phyloP scores from a whole-genome alignment of 2,113 vertebrate species.

The Elachura formosa region DNA sequence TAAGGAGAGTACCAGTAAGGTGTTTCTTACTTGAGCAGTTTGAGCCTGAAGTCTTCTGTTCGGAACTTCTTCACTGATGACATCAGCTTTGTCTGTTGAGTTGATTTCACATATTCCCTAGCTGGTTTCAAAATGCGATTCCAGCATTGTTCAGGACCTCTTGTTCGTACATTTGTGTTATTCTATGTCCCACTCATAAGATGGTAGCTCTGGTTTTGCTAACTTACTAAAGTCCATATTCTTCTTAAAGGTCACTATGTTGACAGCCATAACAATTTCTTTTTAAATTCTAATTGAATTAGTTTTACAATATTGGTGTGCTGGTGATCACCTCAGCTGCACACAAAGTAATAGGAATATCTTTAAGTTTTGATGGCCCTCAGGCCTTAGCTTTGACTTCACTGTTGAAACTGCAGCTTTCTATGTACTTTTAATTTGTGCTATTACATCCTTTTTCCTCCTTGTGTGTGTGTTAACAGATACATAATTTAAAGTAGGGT shows the following conservation, averaged over 20 bases:
- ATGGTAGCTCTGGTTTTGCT: background rate
- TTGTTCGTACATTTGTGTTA: background rate
- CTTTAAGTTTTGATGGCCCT: background rate
- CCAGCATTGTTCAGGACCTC: background rate
- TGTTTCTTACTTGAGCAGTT: background rate
- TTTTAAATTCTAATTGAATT: background rate
- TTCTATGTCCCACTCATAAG: background rate
- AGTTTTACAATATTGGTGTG: background rate
- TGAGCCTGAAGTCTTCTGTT: background rate
- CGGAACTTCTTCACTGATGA: background rate
- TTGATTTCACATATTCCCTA: background rate
- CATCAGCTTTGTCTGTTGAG: background rate
- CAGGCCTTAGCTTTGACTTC: background rate
- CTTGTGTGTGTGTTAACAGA: background rate
- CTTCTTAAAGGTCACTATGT: background rate
- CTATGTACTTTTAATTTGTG: background rate
- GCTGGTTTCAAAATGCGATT: background rate
- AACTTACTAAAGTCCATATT: background rate
- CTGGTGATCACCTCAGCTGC: background rate
- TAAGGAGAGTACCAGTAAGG: too few species aligned
- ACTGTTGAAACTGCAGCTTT: background rate
- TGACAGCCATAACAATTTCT: background rate
- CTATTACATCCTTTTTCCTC: background rate
- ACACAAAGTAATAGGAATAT: background rate
- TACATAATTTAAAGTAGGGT: background rate